These are phyloP conservation scores for Pachycephala philippinensis DNA, from an alignment of 2,113 vertebrate species.

Conservation along the genomic window DNA sequence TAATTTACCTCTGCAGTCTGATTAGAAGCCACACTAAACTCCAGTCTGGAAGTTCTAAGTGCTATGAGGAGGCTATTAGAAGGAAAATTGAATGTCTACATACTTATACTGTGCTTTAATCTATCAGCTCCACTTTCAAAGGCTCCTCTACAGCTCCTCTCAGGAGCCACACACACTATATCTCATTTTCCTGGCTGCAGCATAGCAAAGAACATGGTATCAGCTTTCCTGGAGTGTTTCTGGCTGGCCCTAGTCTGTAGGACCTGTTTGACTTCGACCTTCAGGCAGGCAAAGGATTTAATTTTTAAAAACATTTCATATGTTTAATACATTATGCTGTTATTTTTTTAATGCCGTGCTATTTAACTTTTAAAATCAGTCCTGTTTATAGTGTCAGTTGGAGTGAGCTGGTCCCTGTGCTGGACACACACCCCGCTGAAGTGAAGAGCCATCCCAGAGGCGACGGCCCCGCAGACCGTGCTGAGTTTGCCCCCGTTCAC, in stretches of 20 bases:
- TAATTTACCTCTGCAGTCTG: neutral
- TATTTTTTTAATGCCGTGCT: neutral
- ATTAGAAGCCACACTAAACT: neutral
- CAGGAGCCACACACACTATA: neutral
- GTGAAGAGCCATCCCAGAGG: conserved; percentile 94
- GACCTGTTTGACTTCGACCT: neutral
- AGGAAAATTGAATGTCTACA: neutral
- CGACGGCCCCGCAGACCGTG: conserved; percentile 91
- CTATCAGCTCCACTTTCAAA: neutral
- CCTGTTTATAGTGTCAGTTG: too few species aligned
- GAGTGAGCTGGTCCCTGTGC: neutral
- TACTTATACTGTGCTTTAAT: neutral
- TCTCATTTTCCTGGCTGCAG: neutral
- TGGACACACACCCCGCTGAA: conserved; percentile 87
- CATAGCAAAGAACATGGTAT: neutral
- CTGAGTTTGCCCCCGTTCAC: conserved; percentile 93
- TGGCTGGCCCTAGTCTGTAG: neutral
- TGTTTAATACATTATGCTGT: neutral
- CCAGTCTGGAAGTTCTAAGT: fast-evolving
- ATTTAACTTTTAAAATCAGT: neutral
- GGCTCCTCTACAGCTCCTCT: neutral
- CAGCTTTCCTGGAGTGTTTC: neutral
- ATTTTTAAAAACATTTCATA: neutral
- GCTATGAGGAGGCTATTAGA: neutral
- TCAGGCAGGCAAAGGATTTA: neutral